Evolutionary conservation across 2,113 vertebrate species (phyloP).

Genomic region (Osmerus mordax): DNA sequence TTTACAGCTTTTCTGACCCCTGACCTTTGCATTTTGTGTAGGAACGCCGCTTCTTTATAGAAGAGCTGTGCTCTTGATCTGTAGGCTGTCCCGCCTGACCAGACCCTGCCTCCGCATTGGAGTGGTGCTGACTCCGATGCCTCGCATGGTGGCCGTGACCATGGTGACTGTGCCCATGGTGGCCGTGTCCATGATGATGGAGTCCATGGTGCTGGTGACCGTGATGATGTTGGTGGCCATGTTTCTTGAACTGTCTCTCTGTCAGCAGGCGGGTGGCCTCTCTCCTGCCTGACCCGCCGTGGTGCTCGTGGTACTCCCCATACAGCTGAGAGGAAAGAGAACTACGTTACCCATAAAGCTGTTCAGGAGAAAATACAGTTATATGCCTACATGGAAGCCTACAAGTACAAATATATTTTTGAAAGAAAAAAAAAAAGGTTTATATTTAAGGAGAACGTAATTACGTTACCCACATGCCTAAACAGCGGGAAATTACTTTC

Average conservation of each 20-base stretch:
- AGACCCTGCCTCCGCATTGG: slow-evolving; percentile 33
- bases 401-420: too few species aligned
- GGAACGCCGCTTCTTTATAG: slow-evolving; percentile 68
- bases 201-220: slow-evolving; percentile 37
- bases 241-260: slow-evolving; percentile 68
- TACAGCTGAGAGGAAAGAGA: slow-evolving; percentile 71
- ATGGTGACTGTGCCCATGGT: slow-evolving; percentile 10
- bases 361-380: too few species aligned
- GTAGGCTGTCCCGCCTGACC: slow-evolving; percentile 1
- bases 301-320: slow-evolving; percentile 82
- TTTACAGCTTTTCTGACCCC: slow-evolving; percentile 6
- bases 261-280: slow-evolving; percentile 73
- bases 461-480: too few species aligned
- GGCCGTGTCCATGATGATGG: slow-evolving; percentile 21
- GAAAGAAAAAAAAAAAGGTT: too few species aligned
- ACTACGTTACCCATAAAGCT: not conserved
- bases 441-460: too few species aligned
- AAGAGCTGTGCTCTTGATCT: slow-evolving; percentile 36
- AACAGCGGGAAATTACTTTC: slow-evolving; percentile 65
- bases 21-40: slow-evolving; percentile 83
- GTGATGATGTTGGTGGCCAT: slow-evolving; percentile 33
- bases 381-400: too few species aligned
- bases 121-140: slow-evolving; percentile 32
- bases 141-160: slow-evolving; percentile 33
- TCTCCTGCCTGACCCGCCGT: slow-evolving; percentile 69